These are phyloP conservation scores for Sebastes vulpes DNA, from an alignment of 2,797 vertebrate species.

Conservation along the genomic window DNA sequence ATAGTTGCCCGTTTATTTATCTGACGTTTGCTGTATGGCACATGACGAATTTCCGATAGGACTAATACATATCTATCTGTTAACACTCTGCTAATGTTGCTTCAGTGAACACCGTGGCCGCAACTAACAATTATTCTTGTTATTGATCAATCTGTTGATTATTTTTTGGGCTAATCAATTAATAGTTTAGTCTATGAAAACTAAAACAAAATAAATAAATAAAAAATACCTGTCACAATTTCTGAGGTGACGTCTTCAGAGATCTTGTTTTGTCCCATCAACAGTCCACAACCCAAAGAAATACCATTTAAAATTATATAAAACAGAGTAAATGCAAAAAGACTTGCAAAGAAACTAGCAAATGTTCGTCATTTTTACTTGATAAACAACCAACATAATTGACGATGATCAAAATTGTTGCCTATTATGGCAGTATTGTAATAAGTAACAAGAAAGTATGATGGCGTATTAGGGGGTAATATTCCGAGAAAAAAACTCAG, in stretches of 20 bases:
- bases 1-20: no score
- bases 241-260: no score
- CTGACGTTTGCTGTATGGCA: no score
- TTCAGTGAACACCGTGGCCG: not conserved
- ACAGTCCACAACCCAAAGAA: not conserved
- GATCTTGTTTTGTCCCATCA: not conserved
- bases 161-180: not conserved
- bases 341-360: not conserved
- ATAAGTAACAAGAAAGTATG: not conserved
- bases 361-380: not conserved
- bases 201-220: not conserved
- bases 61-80: not conserved
- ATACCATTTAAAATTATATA: not conserved
- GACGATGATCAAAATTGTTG: not conserved
- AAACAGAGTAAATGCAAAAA: not conserved
- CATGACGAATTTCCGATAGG: no score
- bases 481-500: no score
- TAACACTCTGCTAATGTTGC: not conserved
- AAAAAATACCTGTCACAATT: not conserved
- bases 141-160: not conserved
- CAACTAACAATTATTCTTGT: not conserved
- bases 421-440: not conserved
- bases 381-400: not conserved
- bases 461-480: no score
- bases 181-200: not conserved